A percentile compares a stretch with the other conserved stretches of the same genome.
Conservation (phyloP, 2,797 vertebrate species). For the Mus minutoides region DNA sequence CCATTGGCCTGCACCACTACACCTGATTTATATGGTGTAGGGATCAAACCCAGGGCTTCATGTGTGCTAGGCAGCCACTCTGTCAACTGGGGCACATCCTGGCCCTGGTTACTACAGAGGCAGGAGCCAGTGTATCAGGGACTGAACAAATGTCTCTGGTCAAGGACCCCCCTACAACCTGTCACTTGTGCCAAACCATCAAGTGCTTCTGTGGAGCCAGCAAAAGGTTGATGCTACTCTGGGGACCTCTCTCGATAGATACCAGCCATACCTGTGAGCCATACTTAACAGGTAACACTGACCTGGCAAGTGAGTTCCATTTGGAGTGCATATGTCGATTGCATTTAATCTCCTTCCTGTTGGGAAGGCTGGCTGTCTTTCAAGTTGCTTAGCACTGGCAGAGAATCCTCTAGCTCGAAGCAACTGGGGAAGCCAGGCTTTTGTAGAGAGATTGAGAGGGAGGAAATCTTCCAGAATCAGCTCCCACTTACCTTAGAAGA, state of each 20-base stretch:
- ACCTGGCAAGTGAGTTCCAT: slow-evolving; percentile 67
- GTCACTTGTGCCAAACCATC: too few relatives aligned
- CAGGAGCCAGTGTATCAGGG: too few relatives aligned
- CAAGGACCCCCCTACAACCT: not conserved
- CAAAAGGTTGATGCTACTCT: not conserved
- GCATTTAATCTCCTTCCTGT: not conserved
- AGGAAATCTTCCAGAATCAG: not conserved
- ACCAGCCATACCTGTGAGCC: too few relatives aligned
- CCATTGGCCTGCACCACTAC: not conserved
- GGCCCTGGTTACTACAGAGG: not conserved
- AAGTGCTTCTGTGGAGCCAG: not conserved
- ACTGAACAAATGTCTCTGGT: rapidly evolving
- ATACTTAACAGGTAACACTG: not conserved
- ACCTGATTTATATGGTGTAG: not conserved
- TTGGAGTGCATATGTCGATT: not conserved
- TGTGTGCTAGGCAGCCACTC: not conserved
- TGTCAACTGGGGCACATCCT: not conserved
- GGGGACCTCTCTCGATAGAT: not conserved
- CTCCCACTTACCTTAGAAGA: not conserved
- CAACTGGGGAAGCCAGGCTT: slow-evolving; percentile 48
- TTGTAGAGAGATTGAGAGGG: not conserved
- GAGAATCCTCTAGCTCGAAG: slow-evolving; percentile 35
- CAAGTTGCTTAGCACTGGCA: not conserved
- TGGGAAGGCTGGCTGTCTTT: slow-evolving; percentile 56
- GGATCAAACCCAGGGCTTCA: not conserved